These are phyloP conservation scores for Tetramorium simillimum DNA, from an alignment of 1,140 invertebrate genomes.

Conservation along the genomic window DNA sequence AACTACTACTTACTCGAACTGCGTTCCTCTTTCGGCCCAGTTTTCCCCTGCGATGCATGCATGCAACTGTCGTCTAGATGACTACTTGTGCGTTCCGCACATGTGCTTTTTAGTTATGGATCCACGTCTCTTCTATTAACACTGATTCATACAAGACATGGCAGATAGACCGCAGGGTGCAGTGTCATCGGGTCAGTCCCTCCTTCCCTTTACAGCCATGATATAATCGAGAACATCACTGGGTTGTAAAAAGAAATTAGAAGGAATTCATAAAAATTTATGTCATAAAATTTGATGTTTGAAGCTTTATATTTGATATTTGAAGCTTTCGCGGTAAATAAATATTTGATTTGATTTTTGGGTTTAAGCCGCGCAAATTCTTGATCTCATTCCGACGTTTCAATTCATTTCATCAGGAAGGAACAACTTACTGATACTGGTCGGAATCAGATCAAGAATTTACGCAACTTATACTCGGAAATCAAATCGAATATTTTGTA, in stretches of 20 bases:
- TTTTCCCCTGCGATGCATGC: conserved; percentile 33
- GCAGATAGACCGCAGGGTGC: neutral
- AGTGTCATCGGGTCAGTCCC: neutral
- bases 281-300: neutral
- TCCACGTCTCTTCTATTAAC: conserved; percentile 69
- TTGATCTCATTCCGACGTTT: no score
- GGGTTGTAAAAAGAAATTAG: neutral
- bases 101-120: conserved; percentile 69
- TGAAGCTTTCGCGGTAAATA: no score
- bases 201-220: neutral
- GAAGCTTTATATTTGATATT: no score
- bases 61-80: conserved; percentile 44
- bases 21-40: neutral
- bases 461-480: no score
- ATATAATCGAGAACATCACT: neutral
- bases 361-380: no score
- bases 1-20: conserved; percentile 25
- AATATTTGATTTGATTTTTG: no score
- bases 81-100: conserved; percentile 52
- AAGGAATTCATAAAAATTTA: neutral
- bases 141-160: conserved; percentile 70
- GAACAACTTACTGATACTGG: no score
- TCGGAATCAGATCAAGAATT: no score
- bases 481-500: no score
- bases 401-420: no score